A percentile compares a stretch with the other conserved stretches of the same genome.
Conservation (phyloP, 2,888 invertebrate genomes). For the Alloplasta piceator region DNA sequence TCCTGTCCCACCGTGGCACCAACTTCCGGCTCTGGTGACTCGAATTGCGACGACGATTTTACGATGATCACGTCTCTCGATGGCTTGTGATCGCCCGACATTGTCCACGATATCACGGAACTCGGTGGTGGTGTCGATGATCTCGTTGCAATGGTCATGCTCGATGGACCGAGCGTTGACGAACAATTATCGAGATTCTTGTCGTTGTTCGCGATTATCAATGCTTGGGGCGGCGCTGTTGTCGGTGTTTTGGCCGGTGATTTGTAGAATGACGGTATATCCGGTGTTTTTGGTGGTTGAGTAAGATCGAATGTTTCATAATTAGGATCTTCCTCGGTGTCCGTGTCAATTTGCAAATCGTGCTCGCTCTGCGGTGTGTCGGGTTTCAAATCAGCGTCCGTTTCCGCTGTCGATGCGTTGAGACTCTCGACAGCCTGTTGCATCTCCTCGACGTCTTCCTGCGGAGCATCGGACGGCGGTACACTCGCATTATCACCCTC, state of each 20-base stretch:
- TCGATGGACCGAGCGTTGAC: constrained; percentile 21
- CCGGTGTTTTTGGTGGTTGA: constrained; percentile 85
- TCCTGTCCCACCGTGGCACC: constrained; percentile 71
- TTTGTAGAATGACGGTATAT: constrained; percentile 85
- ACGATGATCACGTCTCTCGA: constrained; percentile 76
- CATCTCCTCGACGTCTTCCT: constrained; percentile 92
- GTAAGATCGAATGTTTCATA: constrained; percentile 84
- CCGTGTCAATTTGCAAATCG: constrained; percentile 93
- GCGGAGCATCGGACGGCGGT: constrained; percentile 85
- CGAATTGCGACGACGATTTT: constrained; percentile 70
- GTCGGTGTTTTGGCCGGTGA: constrained; percentile 81
- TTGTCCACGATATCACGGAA: constrained; percentile 85
- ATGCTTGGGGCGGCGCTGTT: constrained; percentile 69
- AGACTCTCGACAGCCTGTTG: constrained; percentile 93
- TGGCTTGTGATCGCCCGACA: constrained; percentile 84
- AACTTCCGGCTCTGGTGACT: constrained; percentile 71
- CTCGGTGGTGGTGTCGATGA: constrained; percentile 79
- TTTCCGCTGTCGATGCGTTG: constrained; percentile 85
- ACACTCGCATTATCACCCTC: constrained; percentile 81
- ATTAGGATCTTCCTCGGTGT: constrained; percentile 89
- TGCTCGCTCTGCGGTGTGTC: constrained; percentile 94
- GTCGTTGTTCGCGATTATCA: constrained; percentile 60
- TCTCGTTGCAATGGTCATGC: constrained; percentile 50
- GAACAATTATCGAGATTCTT: constrained; percentile 64
- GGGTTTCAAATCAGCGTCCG: constrained; percentile 86